Conservation (phyloP, 1,140 invertebrate species). For the Bacillus rossius region DNA sequence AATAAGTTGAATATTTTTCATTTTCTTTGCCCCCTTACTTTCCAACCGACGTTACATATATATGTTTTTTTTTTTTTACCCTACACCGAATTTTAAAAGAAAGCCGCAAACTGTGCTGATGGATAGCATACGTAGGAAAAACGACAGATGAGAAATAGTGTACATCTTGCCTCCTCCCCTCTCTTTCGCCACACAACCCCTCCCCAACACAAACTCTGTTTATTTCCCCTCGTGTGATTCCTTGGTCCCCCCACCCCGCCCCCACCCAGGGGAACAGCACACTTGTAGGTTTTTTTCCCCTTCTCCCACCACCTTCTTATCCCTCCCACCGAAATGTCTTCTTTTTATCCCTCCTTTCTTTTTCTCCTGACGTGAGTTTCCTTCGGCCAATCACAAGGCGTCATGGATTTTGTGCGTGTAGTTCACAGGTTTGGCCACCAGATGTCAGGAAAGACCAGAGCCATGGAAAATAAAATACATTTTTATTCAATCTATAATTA, state of each 20-base stretch:
- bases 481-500: too few species aligned
- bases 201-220: neutral
- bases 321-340: neutral
- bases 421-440: constrained; percentile 7
- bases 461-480: neutral
- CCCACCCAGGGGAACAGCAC: neutral
- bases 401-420: constrained; percentile 10
- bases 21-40: too few species aligned
- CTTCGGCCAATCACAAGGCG: constrained; percentile 8
- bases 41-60: too few species aligned
- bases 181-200: neutral
- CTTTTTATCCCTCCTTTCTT: neutral
- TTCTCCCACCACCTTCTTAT: neutral
- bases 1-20: too few species aligned
- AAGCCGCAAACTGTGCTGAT: constrained; percentile 8
- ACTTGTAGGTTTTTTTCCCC: neutral
- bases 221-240: neutral
- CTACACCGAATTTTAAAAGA: constrained; percentile 2
- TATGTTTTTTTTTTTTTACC: too few species aligned
- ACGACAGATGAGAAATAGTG: constrained; percentile 14
- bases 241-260: neutral
- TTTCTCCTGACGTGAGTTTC: constrained; percentile 5
- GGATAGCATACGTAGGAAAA: constrained; percentile 8
- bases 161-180: constrained; percentile 4
- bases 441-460: constrained; percentile 11